Conservation (phyloP, 2,797 vertebrate species). For the Cuniculus paca region DNA sequence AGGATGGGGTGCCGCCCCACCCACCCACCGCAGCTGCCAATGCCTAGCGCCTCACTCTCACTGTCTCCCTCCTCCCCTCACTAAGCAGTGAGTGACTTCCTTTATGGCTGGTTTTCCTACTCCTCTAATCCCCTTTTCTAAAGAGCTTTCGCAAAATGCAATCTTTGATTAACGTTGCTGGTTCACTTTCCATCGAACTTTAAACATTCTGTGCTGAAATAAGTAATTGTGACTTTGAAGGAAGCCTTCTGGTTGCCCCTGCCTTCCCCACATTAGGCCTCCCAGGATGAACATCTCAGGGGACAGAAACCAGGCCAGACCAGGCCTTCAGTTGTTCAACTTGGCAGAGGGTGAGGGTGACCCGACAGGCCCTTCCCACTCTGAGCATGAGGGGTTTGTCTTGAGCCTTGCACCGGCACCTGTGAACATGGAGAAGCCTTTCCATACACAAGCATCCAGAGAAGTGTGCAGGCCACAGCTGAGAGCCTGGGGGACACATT, state of each 20-base stretch:
- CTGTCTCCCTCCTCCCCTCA: neutral
- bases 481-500: neutral
- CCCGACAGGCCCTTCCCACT: neutral
- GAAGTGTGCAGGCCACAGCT: neutral
- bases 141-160: conserved; percentile 5
- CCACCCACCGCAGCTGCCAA: no score
- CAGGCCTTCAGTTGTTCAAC: neutral
- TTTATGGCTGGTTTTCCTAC: neutral
- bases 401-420: neutral
- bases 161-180: conserved; percentile 39
- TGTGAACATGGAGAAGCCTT: neutral
- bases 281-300: neutral
- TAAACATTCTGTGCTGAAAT: conserved; percentile 30
- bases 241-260: neutral
- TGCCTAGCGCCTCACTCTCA: neutral
- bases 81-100: neutral
- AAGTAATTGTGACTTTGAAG: conserved; percentile 49
- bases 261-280: neutral
- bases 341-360: neutral
- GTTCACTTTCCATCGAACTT: conserved; percentile 67
- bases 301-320: neutral
- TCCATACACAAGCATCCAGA: neutral
- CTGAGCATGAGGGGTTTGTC: neutral
- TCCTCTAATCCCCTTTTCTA: neutral
- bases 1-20: neutral